Base-by-base conservation (phyloP, 2,797 vertebrate species). In the Protonibea diacanthus region DNA sequence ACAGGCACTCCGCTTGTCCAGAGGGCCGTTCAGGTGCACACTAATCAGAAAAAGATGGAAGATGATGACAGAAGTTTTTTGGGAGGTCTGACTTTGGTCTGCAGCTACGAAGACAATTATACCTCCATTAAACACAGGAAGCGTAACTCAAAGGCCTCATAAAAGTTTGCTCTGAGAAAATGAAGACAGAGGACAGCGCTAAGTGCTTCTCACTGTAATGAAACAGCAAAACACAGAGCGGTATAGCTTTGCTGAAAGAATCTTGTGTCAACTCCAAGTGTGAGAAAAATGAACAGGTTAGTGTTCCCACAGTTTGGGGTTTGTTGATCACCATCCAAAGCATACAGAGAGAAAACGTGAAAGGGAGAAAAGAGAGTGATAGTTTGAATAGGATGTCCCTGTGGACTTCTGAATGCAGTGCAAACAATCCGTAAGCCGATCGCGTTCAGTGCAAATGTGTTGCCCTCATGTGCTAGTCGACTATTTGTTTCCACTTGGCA, bases 11-110 rank as follows among this genome's bases (percentile, higher is more conserved):
- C 72, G 65, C 59, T 74, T 86, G 80, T 88, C 76, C 66, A 83
- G 74, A 92, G 85, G 84, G 89, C 42, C 3, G 17, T 79, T 93
- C 90, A 93, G 88, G 90, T 93, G 90, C 65, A 60, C 48, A 7
- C 77, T 94, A 92, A 93, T 90, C 84, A 89, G 85, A 88, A 91
- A 91, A 94, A 91, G 86, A 88, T 93, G 92, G 81, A 81, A 45
- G 59, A 77, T 49, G 58, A 90, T 78, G 76, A 74, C 76, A 65
- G 58, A 56, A 62, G 61, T 71, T 83, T 86, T 78, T 82, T 60
- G 76, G 78, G 88, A 78, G 87, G 86, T 90, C 70, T 42, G 33
- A 68, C 73, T 82, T 61, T 67, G 72, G 47, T 88, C 68, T 52
- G 60, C 33, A 74, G 71, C 76, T 73, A 85, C 52, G 20, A 86